Evolutionary conservation across 2,888 invertebrate species (phyloP).

Genomic region (Macaria notata): DNA sequence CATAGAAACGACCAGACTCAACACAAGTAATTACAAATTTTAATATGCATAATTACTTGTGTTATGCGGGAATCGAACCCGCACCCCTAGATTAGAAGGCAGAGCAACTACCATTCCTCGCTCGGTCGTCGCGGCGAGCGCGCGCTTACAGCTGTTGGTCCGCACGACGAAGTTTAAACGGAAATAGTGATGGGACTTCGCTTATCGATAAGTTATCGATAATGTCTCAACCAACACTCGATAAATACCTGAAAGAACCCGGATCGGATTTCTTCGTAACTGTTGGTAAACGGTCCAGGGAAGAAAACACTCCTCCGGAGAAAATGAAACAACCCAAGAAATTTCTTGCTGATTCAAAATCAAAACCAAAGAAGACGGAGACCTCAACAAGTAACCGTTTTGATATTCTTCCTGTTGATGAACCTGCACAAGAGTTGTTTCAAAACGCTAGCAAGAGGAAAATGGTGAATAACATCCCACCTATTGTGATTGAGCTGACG

Average conservation of each 20-base stretch:
- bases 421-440: not conserved
- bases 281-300: not conserved
- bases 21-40: too few relatives aligned
- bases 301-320: not conserved
- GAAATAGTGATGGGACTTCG: not conserved
- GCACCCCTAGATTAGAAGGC: too few relatives aligned
- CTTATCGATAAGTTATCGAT: not conserved
- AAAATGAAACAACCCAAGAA: not conserved
- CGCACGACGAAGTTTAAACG: not conserved
- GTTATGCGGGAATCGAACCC: too few relatives aligned
- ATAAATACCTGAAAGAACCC: not conserved
- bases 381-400: not conserved
- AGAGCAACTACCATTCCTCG: too few relatives aligned
- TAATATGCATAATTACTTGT: too few relatives aligned
- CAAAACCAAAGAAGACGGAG: not conserved
- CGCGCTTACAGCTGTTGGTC: not conserved
- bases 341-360: not conserved
- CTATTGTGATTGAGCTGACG: not conserved
- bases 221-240: not conserved
- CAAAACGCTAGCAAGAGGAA: not conserved
- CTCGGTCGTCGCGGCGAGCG: not conserved
- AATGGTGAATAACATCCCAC: not conserved
- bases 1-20: too few relatives aligned
- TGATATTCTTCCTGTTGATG: not conserved
- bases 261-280: too few relatives aligned